phyloP scores from a whole-genome alignment of 2,888 invertebrate genomes.

The Petrolisthes cinctipes region DNA sequence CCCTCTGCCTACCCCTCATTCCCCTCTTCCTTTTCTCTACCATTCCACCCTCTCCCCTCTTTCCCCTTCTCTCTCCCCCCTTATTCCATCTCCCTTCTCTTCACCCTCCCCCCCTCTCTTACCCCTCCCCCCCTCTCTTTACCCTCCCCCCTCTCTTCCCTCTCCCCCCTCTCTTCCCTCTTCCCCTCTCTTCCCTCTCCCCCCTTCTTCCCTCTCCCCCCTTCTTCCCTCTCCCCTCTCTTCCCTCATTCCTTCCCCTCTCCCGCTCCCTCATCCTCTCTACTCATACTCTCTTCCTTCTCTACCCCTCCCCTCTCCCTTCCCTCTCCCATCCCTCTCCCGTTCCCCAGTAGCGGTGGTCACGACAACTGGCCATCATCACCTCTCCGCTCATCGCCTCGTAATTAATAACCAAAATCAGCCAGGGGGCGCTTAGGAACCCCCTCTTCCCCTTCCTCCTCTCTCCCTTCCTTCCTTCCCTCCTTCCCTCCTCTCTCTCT shows the following conservation, averaged over 20 bases:
- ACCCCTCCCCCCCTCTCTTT: neutral
- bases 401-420: constrained; percentile 32
- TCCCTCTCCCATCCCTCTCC: constrained; percentile 2
- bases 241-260: neutral
- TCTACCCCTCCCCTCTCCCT: neutral
- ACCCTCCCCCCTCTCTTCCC: constrained; percentile 2
- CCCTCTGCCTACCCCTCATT: neutral
- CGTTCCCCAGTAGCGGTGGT: neutral
- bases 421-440: no score
- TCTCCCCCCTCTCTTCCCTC: neutral
- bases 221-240: neutral
- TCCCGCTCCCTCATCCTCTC: neutral
- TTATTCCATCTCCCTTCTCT: neutral
- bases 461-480: neutral
- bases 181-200: neutral
- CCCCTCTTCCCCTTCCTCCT: neutral
- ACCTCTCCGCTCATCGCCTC: constrained; percentile 15
- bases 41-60: no score
- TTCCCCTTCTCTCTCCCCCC: no score
- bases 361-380: constrained; percentile 39
- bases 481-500: neutral
- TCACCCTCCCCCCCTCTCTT: neutral
- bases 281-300: neutral
- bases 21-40: no score
- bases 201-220: constrained; percentile 1